A percentile compares a stretch with the other conserved stretches of the same genome.
phyloP scores from a whole-genome alignment of 2,113 vertebrate species.

The Recurvirostra avosetta region DNA sequence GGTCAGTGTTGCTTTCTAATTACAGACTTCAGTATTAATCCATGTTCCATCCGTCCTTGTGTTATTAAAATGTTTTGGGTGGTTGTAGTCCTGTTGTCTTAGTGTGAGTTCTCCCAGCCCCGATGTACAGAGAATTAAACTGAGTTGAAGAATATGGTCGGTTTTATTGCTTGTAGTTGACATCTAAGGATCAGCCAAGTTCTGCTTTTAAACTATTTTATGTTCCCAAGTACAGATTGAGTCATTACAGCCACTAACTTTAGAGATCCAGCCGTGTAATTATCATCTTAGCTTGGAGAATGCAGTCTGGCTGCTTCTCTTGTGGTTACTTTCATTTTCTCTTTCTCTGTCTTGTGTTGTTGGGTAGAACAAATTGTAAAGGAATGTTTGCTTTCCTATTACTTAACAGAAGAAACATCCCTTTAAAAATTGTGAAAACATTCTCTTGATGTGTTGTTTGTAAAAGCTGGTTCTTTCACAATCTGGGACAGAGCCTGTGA shows the following conservation, averaged over 20 bases:
- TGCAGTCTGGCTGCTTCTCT: not conserved
- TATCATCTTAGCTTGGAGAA: not conserved
- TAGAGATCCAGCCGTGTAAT: not conserved
- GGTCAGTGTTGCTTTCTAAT: not conserved
- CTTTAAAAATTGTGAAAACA: not conserved
- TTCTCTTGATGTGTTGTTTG: not conserved
- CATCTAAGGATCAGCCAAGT: not conserved
- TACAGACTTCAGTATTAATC: not conserved
- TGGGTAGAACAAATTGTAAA: not conserved
- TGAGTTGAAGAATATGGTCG: not conserved
- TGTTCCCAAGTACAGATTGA: not conserved
- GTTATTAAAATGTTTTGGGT: not conserved
- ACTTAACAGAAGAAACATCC: not conserved
- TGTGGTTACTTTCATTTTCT: constrained; percentile 39
- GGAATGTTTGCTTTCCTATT: not conserved
- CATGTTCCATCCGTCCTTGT: not conserved
- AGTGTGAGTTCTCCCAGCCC: not conserved
- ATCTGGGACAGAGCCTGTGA: not conserved
- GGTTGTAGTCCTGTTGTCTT: not conserved
- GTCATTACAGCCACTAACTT: not conserved
- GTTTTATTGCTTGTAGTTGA: not conserved
- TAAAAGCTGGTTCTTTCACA: not conserved
- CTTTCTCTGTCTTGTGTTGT: not conserved
- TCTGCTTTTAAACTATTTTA: not conserved
- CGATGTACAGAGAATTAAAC: not conserved